phyloP scores from a whole-genome alignment of 2,113 vertebrate genomes.

The Ciconia maguari region DNA sequence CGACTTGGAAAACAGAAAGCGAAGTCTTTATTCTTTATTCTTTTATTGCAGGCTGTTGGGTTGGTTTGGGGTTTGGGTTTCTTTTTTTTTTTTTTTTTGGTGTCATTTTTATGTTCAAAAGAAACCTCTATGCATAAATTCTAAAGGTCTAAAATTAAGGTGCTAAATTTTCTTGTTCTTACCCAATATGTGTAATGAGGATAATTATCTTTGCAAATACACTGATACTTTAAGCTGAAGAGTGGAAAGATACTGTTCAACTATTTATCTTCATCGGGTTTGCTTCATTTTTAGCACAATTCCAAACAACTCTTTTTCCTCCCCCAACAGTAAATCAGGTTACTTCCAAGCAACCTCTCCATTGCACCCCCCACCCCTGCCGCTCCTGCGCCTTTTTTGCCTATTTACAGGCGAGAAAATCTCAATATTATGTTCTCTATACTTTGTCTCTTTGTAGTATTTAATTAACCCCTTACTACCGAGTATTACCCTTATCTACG shows the following conservation, averaged over 20 bases:
- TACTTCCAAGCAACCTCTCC: background rate
- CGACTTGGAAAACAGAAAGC: background rate
- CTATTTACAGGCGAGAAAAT: background rate
- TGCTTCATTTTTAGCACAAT: background rate
- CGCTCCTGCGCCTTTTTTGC: rapidly evolving
- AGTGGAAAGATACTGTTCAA: background rate
- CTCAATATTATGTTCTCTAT: background rate
- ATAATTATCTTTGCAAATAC: background rate
- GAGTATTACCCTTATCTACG: too few species aligned
- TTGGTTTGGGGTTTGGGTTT: background rate
- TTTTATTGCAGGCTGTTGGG: background rate
- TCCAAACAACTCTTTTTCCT: rapidly evolving
- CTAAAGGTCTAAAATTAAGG: background rate
- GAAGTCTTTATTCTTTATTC: background rate
- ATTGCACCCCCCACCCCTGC: rapidly evolving
- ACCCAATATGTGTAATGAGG: background rate
- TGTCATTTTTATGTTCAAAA: background rate
- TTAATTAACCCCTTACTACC: background rate
- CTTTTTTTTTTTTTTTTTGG: background rate
- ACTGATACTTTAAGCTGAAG: background rate
- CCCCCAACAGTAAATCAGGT: rapidly evolving
- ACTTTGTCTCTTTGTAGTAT: background rate
- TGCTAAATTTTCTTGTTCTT: background rate
- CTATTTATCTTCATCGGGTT: rapidly evolving
- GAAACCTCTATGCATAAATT: background rate